A percentile compares a stretch with the other conserved stretches of the same genome.
These are phyloP conservation scores for Psilopsiagon aurifrons DNA, from an alignment of 2,113 vertebrate genomes.

Conservation along the genomic window DNA sequence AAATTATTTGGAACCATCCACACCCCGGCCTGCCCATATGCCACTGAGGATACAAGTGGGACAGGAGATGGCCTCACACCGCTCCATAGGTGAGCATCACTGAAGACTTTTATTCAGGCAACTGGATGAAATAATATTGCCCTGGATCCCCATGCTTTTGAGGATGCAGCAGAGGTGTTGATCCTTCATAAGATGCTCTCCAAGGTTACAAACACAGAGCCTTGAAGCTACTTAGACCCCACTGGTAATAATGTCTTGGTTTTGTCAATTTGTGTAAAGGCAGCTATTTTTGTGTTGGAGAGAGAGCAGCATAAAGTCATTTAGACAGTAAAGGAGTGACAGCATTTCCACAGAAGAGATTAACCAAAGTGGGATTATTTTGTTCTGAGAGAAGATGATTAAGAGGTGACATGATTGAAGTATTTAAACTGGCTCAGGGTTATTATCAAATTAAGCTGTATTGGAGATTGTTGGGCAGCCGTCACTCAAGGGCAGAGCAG, in stretches of 20 bases:
- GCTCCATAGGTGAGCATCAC: not conserved
- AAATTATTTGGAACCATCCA: not conserved
- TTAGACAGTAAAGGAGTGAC: slow-evolving; percentile 60
- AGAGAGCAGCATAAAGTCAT: not conserved
- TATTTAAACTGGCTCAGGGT: slow-evolving; percentile 64
- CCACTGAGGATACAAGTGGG: not conserved
- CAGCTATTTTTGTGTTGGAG: slow-evolving; percentile 14
- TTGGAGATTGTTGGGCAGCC: slow-evolving; percentile 45
- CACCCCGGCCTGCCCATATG: not conserved
- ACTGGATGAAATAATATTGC: not conserved
- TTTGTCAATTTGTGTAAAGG: not conserved
- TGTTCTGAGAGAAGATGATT: slow-evolving; percentile 61
- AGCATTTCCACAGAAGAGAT: slow-evolving; percentile 63
- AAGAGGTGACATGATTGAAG: slow-evolving; percentile 64
- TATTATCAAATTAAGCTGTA: slow-evolving; percentile 64
- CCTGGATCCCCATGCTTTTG: rapidly evolving
- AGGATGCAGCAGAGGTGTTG: not conserved
- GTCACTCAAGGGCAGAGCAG: not conserved
- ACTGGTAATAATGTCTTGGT: not conserved
- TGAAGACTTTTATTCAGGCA: not conserved
- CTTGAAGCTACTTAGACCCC: not conserved
- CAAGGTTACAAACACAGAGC: not conserved
- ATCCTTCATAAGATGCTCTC: not conserved
- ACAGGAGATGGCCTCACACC: rapidly evolving
- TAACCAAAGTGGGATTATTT: slow-evolving; percentile 70